Conservation (phyloP, 2,113 vertebrate genomes). For the Acanthochromis polyacanthus region DNA sequence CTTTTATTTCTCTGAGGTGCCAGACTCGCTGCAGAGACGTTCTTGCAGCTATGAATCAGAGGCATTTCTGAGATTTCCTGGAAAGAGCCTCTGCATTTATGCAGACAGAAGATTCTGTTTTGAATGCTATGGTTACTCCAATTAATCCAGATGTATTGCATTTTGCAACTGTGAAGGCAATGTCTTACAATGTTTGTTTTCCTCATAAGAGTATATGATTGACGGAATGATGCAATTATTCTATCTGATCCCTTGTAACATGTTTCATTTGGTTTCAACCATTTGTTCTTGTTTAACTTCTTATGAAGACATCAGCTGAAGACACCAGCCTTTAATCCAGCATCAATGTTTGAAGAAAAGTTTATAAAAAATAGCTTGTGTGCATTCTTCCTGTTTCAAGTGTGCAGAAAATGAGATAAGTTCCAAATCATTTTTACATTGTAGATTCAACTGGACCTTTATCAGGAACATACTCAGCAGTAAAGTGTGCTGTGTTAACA, state of each 20-base stretch:
- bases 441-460: too few species aligned
- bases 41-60: constrained; percentile 52
- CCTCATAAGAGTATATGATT: neutral
- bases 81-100: constrained; percentile 5
- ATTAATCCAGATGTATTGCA: neutral
- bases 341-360: too few species aligned
- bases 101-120: constrained; percentile 10
- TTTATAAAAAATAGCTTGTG: too few species aligned
- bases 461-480: too few species aligned
- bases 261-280: neutral
- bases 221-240: neutral
- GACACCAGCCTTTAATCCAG: too few species aligned
- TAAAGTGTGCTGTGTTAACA: neutral
- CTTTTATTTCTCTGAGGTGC: constrained; percentile 37
- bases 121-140: rapidly evolving
- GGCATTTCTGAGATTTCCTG: constrained; percentile 20
- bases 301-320: too few species aligned
- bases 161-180: neutral
- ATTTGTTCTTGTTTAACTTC: too few species aligned
- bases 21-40: constrained; percentile 23
- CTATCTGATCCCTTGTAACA: neutral
- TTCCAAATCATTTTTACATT: too few species aligned
- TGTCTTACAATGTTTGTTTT: neutral
- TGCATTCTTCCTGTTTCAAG: too few species aligned
- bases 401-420: too few species aligned